Percentiles rank a stretch among this genome's conserved stretches.
Evolutionary conservation across 2,797 vertebrate species (phyloP).

Genomic region (Chrosomus eos): DNA sequence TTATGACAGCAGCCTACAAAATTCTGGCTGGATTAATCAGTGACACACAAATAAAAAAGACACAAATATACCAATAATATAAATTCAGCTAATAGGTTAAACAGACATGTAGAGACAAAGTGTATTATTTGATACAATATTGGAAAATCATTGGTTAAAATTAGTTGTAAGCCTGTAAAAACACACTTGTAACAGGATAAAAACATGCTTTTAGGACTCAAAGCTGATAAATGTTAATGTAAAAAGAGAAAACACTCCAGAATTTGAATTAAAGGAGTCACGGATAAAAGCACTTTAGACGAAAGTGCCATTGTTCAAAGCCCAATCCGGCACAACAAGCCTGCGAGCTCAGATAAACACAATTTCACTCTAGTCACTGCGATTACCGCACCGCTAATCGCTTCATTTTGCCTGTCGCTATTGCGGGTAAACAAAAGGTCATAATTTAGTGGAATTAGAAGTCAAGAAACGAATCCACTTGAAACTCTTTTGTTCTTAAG

Average conservation of each 20-base stretch:
- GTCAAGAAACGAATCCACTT: constrained; percentile 27
- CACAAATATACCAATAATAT: background rate
- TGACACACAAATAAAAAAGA: background rate
- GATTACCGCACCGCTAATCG: constrained; percentile 53
- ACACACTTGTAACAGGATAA: background rate
- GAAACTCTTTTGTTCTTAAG: background rate
- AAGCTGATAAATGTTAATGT: constrained; percentile 10
- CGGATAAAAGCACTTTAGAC: constrained; percentile 25
- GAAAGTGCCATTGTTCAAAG: constrained; percentile 44
- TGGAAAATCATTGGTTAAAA: background rate
- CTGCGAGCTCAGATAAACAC: constrained; percentile 55
- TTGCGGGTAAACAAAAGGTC: constrained; percentile 50
- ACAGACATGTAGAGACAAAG: background rate
- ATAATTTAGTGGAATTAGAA: constrained; percentile 42
- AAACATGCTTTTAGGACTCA: background rate
- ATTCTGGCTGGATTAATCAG: background rate
- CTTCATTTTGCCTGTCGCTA: background rate
- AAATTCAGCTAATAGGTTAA: background rate
- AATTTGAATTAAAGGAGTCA: constrained; percentile 27
- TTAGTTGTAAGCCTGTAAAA: background rate
- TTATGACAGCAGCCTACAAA: background rate
- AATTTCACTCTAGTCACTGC: constrained; percentile 57
- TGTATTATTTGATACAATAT: background rate
- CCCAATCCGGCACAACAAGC: constrained; percentile 25
- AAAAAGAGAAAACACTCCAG: constrained; percentile 7